Percentiles rank a stretch among this genome's conserved stretches.
phyloP scores from a whole-genome alignment of 1,140 invertebrate species.

The Camponotus vicinus region DNA sequence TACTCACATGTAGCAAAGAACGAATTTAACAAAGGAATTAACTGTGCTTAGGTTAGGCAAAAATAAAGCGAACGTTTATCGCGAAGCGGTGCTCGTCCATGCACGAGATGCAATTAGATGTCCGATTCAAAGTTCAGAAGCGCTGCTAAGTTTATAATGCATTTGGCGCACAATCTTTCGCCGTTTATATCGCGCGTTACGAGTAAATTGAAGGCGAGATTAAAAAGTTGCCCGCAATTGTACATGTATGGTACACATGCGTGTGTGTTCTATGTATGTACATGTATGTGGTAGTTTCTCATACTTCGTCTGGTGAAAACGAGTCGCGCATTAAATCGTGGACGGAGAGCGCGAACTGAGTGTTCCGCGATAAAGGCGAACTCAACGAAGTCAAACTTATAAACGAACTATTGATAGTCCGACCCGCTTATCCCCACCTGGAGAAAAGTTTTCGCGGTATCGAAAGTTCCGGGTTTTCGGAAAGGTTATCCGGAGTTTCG shows the following conservation, averaged over 20 bases:
- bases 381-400: constrained; percentile 51
- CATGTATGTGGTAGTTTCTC: background rate
- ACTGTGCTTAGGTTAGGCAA: no score
- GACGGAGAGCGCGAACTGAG: constrained; percentile 30
- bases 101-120: constrained; percentile 53
- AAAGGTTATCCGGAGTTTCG: constrained; percentile 50
- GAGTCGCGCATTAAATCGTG: constrained; percentile 55
- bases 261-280: background rate
- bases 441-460: constrained; percentile 58
- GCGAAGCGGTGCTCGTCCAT: constrained; percentile 33
- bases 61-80: constrained; percentile 46
- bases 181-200: constrained; percentile 49
- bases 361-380: constrained; percentile 49
- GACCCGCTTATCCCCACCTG: constrained; percentile 12
- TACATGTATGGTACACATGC: background rate
- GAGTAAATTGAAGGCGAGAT: constrained; percentile 59
- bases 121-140: constrained; percentile 54
- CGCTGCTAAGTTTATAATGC: constrained; percentile 59
- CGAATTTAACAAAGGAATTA: constrained; percentile 7
- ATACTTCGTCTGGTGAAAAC: constrained; percentile 19
- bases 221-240: constrained; percentile 47
- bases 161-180: constrained; percentile 48
- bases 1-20: background rate
- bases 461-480: constrained; percentile 58
- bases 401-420: constrained; percentile 65